phyloP scores from a whole-genome alignment of 2,888 invertebrate species.

The Fabriciana adippe region DNA sequence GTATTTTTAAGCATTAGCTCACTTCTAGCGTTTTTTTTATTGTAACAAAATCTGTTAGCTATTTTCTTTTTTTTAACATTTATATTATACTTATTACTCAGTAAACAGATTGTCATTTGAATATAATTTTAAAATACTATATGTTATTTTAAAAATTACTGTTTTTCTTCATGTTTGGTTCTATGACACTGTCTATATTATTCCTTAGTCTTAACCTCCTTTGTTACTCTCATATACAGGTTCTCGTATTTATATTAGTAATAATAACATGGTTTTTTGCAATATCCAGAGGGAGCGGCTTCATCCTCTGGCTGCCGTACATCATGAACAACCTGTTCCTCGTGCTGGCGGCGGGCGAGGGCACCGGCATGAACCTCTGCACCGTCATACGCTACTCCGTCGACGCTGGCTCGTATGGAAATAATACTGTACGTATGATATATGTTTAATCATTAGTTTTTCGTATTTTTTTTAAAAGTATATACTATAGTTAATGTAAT shows the following conservation, averaged over 20 bases:
- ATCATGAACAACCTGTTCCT: constrained; percentile 77
- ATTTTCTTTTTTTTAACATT: too few relatives aligned
- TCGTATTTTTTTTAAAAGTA: background rate
- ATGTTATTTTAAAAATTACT: too few relatives aligned
- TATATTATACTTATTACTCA: too few relatives aligned
- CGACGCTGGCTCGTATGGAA: constrained; percentile 47
- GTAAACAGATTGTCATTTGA: too few relatives aligned
- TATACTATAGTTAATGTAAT: background rate
- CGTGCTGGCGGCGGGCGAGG: constrained; percentile 64
- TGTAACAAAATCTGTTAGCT: too few relatives aligned
- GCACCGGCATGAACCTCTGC: constrained; percentile 72
- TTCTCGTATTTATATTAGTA: background rate
- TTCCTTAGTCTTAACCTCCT: too few relatives aligned
- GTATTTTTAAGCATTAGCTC: too few relatives aligned
- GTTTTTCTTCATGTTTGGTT: too few relatives aligned
- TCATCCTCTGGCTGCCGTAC: constrained; percentile 76
- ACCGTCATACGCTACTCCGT: constrained; percentile 62
- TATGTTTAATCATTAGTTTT: background rate
- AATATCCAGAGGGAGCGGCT: constrained; percentile 67
- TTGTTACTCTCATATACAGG: too few relatives aligned
- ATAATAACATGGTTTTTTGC: background rate
- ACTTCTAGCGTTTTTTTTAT: too few relatives aligned
- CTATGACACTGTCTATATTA: too few relatives aligned
- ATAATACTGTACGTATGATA: constrained; percentile 39
- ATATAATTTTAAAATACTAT: too few relatives aligned